A percentile compares a stretch with the other conserved stretches of the same genome.
Evolutionary conservation across 2,797 vertebrate species (phyloP).

Genomic region (Enteromius anoplus): DNA sequence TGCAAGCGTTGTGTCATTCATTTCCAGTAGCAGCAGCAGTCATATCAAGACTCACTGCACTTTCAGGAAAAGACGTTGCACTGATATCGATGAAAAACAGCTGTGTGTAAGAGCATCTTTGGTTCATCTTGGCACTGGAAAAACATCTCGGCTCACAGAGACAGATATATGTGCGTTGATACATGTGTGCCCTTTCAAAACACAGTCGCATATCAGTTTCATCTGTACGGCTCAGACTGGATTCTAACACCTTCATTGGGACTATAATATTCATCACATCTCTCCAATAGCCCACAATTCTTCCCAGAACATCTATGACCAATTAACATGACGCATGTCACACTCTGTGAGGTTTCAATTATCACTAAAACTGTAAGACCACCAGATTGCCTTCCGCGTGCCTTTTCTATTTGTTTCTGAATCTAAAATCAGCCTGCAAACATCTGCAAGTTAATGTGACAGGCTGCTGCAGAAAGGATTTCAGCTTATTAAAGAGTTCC

Average conservation of each 20-base stretch:
- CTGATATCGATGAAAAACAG: slow-evolving; percentile 68
- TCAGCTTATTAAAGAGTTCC: slow-evolving; percentile 64
- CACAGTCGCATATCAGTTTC: slow-evolving; percentile 42
- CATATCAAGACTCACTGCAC: slow-evolving; percentile 62
- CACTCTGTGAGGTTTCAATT: slow-evolving; percentile 24
- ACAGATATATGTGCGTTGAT: slow-evolving; percentile 35
- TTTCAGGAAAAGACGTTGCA: slow-evolving; percentile 65
- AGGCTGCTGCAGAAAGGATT: slow-evolving; percentile 63
- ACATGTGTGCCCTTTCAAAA: slow-evolving; percentile 51
- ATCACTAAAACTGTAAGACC: slow-evolving; percentile 34
- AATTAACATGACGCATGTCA: slow-evolving; percentile 25
- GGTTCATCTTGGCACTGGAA: slow-evolving; percentile 65
- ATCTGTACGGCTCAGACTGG: slow-evolving; percentile 39
- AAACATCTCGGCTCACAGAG: slow-evolving; percentile 40
- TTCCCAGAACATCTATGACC: slow-evolving; percentile 64
- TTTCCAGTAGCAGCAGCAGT: slow-evolving; percentile 59
- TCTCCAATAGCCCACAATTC: slow-evolving; percentile 66
- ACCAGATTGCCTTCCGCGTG: slow-evolving; percentile 29
- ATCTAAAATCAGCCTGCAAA: slow-evolving; percentile 50
- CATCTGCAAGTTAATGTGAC: slow-evolving; percentile 62
- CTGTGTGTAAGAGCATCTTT: slow-evolving; percentile 66
- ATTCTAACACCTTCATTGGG: slow-evolving; percentile 57
- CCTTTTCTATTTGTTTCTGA: slow-evolving; percentile 54
- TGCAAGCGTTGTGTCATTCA: slow-evolving; percentile 39
- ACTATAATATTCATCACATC: slow-evolving; percentile 63